Conservation (phyloP, 1,140 invertebrate species). For the Heliconius himera region DNA sequence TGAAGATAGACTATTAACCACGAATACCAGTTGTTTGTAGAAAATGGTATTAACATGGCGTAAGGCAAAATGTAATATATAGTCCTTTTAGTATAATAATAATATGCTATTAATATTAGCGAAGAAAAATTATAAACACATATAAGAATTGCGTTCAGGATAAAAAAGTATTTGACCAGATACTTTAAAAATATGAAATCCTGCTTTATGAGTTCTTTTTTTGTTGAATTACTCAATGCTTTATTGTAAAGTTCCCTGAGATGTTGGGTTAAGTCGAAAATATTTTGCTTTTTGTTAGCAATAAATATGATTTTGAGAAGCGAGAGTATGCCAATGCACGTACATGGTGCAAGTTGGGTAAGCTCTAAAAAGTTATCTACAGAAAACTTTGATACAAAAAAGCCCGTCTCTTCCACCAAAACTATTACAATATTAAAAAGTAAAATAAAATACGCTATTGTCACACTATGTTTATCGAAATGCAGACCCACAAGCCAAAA, state of each 20-base stretch:
- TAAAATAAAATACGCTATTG: slow-evolving; percentile 49
- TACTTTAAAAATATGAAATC: slow-evolving; percentile 50
- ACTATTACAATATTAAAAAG: slow-evolving; percentile 45
- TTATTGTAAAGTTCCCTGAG: slow-evolving; percentile 45
- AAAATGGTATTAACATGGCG: slow-evolving; percentile 55
- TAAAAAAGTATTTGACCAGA: slow-evolving; percentile 59
- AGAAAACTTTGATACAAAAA: slow-evolving; percentile 53
- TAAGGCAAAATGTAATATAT: slow-evolving; percentile 54
- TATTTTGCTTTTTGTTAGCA: slow-evolving; percentile 46
- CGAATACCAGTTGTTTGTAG: slow-evolving; percentile 47
- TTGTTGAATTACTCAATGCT: slow-evolving; percentile 40
- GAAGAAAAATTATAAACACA: slow-evolving; percentile 63
- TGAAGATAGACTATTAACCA: slow-evolving; percentile 55
- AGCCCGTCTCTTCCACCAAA: slow-evolving; percentile 45
- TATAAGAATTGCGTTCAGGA: slow-evolving; percentile 58
- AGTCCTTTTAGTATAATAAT: slow-evolving; percentile 46
- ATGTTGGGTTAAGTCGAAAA: slow-evolving; percentile 47
- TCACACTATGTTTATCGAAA: slow-evolving; percentile 44
- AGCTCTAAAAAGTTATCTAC: slow-evolving; percentile 56
- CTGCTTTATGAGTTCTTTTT: slow-evolving; percentile 41
- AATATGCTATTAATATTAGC: slow-evolving; percentile 49
- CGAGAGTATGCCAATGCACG: slow-evolving; percentile 50
- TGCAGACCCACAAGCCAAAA: slow-evolving; percentile 55
- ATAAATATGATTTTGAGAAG: slow-evolving; percentile 55
- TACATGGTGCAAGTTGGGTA: slow-evolving; percentile 58